Base-by-base conservation (phyloP, 1,140 invertebrate genomes). In the Caenorhabditis remanei region DNA sequence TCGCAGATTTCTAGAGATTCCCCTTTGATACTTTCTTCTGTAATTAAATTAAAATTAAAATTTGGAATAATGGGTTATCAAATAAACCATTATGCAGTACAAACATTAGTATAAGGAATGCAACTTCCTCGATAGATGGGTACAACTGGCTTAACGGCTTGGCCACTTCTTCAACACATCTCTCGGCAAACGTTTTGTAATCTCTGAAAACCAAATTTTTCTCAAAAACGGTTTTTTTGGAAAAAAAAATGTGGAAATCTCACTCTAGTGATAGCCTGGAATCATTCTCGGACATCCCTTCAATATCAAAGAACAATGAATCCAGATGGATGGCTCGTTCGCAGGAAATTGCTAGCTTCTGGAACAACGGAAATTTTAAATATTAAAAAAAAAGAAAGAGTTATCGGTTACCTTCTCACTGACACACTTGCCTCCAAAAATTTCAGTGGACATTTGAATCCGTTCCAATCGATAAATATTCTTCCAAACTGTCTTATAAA, bases 381-480 rank as follows among this genome's bases (percentile, higher is more conserved):
- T n/a, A n/a, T n/a, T n/a, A n/a, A n/a, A n/a, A n/a, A n/a, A n/a
- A n/a, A n/a, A n/a, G n/a, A n/a, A n/a, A n/a, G n/a, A n/a, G n/a
- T n/a, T n/a, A n/a, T n/a, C n/a, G n/a, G n/a, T n/a, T n/a, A n/a
- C n/a, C 61, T 63, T 63, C 61, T 63, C 61, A 32, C 61, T 63
- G 21, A 63, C 61, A 32, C 61, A 63, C 14, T 63, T 63, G 9
- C 61, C 61, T 63, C 61, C 61, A 32, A 63, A 63, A 32, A 63
- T 63, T n/a, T 63, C 61, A 24, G 61, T 63, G 24, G 61, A 63
- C 61, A 63, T 63, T 63, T 63, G 61, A 63, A 63, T 63, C 11
- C 61, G 16, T 9, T 63, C 61, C 7, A 63, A 32, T 32, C 61
- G 16, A 63, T 63, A 63, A 32, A 63, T 63, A 63, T 63, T 63